A percentile compares a stretch with the other conserved stretches of the same genome.
These are phyloP conservation scores for Babyrousa celebensis DNA, from an alignment of 2,797 vertebrate species.

Conservation along the genomic window DNA sequence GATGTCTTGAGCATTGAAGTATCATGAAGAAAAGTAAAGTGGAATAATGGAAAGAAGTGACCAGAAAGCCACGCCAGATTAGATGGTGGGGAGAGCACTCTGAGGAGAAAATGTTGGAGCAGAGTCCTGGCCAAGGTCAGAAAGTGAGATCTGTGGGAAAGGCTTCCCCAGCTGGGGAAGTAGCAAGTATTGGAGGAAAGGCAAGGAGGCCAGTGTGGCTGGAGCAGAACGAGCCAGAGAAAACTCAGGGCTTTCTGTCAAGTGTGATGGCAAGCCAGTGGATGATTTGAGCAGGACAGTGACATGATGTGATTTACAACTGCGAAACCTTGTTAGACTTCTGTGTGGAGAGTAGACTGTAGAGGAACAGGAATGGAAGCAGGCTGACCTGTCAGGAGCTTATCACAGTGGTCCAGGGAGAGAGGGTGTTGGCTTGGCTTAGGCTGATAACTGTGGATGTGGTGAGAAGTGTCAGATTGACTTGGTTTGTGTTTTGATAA, in stretches of 20 bases:
- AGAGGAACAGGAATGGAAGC: neutral
- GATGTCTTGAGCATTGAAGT: neutral
- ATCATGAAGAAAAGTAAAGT: neutral
- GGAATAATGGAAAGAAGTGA: neutral
- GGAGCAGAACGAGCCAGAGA: neutral
- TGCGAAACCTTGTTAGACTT: neutral
- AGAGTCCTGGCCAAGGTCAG: neutral
- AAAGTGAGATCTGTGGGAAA: neutral
- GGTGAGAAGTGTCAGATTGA: neutral
- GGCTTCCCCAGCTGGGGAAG: neutral
- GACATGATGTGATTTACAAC: neutral
- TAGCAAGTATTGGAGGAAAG: neutral
- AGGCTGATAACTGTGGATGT: neutral
- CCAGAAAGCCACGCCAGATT: neutral
- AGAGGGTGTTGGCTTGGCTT: neutral
- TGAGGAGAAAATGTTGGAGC: neutral
- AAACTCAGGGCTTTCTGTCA: neutral
- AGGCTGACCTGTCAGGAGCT: neutral
- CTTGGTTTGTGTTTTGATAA: neutral
- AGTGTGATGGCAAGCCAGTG: neutral
- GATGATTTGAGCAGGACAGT: constrained; percentile 15
- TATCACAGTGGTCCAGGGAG: neutral
- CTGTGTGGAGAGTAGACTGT: neutral
- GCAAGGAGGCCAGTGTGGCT: neutral
- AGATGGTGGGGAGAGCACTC: neutral